Evolutionary conservation across 1,140 invertebrate genomes (phyloP), one percentile per base, ranked within the genome.

Genomic region (Caenorhabditis inopinata): DNA sequence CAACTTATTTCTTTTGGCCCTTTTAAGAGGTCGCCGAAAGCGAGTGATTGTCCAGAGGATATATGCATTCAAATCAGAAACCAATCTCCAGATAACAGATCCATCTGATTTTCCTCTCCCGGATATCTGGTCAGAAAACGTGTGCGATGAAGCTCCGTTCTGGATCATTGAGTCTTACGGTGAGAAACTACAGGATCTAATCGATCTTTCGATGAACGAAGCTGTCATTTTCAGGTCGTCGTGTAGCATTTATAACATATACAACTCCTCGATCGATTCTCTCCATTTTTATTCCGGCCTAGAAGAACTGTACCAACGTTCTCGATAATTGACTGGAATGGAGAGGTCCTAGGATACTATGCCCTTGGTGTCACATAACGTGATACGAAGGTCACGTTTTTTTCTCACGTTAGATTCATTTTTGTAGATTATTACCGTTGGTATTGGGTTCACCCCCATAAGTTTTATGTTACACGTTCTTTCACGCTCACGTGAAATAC

Each of bases 291-390:
- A 38, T 68, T 68, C 58, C 58, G 58, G 38, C 58, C 58, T 9
- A 68, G 58, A 42, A 16, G 58, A n/a, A 42, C 58, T 29, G 58
- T 68, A 21, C 58, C 58, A 68, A 68, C 58, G 3, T 68, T 68
- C 12, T 68, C 58, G 23, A 68, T 68, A 32, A 68, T 68, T 38
- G 58, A 68, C n/a, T 68, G 58, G 58, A 68, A 68, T 68, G 58
- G 58, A 38, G 58, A 68, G n/a, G 58, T 68, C 38, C n/a, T 68
- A 12, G 58, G 58, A 42, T 68, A 68, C 21, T 68, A 68, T 68
- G 32, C 58, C 11, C 58, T 68, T 38, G 58, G 58, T 68, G n/a
- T n/a, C n/a, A n/a, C n/a, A n/a, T n/a, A n/a, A n/a, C n/a, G n/a
- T n/a, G n/a, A n/a, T n/a, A n/a, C n/a, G n/a, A n/a, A n/a, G n/a